Evolutionary conservation across 2,113 vertebrate species (phyloP).

Genomic region (Pyxicephalus adspersus): DNA sequence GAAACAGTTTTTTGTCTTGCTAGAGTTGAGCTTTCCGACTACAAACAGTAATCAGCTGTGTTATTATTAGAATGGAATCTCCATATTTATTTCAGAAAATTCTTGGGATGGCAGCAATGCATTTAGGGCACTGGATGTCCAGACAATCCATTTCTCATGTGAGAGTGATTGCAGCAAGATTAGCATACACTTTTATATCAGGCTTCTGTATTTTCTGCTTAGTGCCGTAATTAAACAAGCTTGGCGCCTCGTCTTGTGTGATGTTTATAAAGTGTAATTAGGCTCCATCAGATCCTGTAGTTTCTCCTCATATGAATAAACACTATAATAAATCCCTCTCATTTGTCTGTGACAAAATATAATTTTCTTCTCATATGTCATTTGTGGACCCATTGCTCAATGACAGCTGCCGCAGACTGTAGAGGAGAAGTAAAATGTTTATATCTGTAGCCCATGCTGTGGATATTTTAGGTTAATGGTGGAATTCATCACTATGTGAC

Average conservation of each 20-base stretch:
- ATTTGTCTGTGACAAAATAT: conserved; percentile 13
- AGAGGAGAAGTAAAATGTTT: background rate
- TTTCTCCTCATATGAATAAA: background rate
- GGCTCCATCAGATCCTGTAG: conserved; percentile 10
- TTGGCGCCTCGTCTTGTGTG: conserved; percentile 34
- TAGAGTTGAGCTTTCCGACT: background rate
- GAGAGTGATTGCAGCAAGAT: conserved; percentile 10
- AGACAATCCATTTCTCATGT: background rate
- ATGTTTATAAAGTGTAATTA: conserved; percentile 28
- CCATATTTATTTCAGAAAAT: conserved; percentile 24
- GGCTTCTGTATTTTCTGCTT: conserved; percentile 10
- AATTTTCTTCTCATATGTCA: conserved; percentile 4
- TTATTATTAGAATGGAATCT: conserved; percentile 43
- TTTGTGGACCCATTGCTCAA: background rate
- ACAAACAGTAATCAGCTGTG: background rate
- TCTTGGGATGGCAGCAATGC: conserved; percentile 9
- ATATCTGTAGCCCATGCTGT: background rate
- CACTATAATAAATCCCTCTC: background rate
- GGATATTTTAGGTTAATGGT: background rate
- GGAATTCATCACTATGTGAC: background rate
- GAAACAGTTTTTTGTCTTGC: background rate
- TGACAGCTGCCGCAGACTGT: background rate
- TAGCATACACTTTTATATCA: background rate
- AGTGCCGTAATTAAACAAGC: conserved; percentile 33
- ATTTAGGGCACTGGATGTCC: conserved; percentile 5